These are phyloP conservation scores for Laterallus jamaicensis DNA, from an alignment of 2,113 vertebrate genomes.

Conservation along the genomic window DNA sequence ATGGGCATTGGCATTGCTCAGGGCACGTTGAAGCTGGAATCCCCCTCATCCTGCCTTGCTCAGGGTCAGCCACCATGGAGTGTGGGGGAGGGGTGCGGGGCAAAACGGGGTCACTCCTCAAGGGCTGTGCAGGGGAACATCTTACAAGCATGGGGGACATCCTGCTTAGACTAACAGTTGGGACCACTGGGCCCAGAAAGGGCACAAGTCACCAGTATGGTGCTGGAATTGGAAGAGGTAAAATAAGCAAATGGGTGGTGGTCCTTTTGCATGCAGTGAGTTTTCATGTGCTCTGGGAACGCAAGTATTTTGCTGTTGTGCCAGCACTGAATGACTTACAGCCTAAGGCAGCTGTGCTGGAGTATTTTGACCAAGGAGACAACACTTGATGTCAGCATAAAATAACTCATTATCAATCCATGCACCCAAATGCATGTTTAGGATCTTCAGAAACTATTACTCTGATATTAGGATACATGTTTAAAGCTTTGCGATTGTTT, in stretches of 20 bases:
- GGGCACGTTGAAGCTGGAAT: background rate
- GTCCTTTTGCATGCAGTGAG: background rate
- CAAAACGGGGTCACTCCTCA: accelerated
- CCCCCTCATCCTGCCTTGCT: background rate
- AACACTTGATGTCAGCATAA: background rate
- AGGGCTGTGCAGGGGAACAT: background rate
- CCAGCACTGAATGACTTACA: background rate
- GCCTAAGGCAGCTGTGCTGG: background rate
- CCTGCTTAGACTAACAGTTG: accelerated
- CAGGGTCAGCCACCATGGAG: accelerated
- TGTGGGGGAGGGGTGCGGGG: too few species aligned
- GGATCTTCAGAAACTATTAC: background rate
- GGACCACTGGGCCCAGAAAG: background rate
- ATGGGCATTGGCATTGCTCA: background rate
- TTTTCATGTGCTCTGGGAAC: background rate
- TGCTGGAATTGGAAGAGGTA: background rate
- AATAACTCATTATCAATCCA: background rate
- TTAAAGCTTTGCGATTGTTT: background rate
- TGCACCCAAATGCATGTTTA: background rate
- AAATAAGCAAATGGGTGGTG: background rate
- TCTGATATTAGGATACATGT: background rate
- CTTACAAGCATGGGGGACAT: background rate
- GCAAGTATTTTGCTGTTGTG: background rate
- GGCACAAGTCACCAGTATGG: accelerated
- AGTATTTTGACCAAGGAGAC: background rate